Evolutionary conservation across 2,113 vertebrate species (phyloP).

Genomic region (Eptesicus fuscus): DNA sequence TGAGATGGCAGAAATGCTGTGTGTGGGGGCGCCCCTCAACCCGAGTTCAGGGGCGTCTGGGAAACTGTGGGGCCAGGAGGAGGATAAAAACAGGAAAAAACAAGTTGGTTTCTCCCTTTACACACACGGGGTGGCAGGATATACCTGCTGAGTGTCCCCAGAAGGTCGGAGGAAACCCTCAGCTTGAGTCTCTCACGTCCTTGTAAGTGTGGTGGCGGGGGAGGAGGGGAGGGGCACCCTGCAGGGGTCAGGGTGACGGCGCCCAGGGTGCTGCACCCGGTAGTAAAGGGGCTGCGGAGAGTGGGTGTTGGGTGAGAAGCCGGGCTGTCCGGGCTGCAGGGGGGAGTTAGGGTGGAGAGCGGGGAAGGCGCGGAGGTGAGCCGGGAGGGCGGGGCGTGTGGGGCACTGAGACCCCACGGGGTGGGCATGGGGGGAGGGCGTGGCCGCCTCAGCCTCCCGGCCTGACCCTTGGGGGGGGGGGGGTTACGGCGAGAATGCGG

Average conservation of each 20-base stretch:
- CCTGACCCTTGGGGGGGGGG: not conserved
- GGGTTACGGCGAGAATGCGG: not conserved
- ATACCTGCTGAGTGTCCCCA: constrained; percentile 61
- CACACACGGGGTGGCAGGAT: constrained; percentile 43
- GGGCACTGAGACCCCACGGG: not conserved
- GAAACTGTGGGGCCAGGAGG: not conserved
- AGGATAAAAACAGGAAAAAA: constrained; percentile 43
- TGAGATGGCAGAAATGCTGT: not conserved
- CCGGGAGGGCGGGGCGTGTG: not conserved
- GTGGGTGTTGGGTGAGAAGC: not conserved
- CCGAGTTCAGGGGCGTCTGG: not conserved
- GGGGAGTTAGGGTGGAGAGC: not conserved
- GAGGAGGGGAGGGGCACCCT: not conserved
- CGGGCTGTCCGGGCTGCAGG: not conserved
- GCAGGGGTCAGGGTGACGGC: not conserved
- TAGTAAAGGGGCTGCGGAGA: not conserved
- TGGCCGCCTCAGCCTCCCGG: not conserved
- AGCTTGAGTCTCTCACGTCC: constrained; percentile 23
- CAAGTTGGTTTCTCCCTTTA: constrained; percentile 35
- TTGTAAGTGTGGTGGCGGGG: not conserved
- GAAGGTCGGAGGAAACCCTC: constrained; percentile 57
- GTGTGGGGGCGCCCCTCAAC: not conserved
- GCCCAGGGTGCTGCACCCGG: not conserved
- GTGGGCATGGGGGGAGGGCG: not conserved
- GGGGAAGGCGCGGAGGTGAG: not conserved